Base-by-base conservation (phyloP, 2,113 vertebrate species). In the Ceyx cyanopectus region DNA sequence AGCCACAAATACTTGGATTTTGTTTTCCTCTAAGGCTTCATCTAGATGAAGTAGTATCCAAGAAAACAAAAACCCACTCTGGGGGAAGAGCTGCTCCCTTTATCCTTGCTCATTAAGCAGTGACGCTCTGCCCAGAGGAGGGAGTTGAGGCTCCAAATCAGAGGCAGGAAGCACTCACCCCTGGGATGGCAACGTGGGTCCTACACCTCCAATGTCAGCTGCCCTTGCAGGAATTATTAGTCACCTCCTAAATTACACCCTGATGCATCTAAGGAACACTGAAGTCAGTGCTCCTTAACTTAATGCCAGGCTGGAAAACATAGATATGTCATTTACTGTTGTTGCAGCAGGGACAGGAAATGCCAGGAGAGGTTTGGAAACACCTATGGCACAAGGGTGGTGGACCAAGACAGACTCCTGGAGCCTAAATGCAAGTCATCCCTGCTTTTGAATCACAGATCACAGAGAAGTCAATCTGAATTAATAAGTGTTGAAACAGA, bases 281-380 rank as follows among this genome's bases (percentile, higher is more conserved):
- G 1, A 58, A 92, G 70, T 50, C 62, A 43, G n/a, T 54, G 75
- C 41, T 58, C 50, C 67, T 68, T 89, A 85, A 53, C 30, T 82
- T 95, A 92, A 82, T 73, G 63, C 27, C 40, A 84, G 93, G 87
- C 45, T 95, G 74, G 62, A 60, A 50, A 66, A 2, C 4, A 16
- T 0, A 75, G 34, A 81, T 37, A 10, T 57, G 58, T 43, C 92
- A 37, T 41, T 67, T 45, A 32, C 26, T 75, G 48, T 12, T 84
- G 58, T 43, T 77, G 63, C 56, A 91, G 79, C 81, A 76, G 24
- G 37, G 56, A 94, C 94, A 94, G 94, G 94, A 96, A 96, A 95
- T 94, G 77, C 95, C 94, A 90, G 56, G 8, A 70, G 37, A 86
- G 77, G 81, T 91, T 69, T 73, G 60, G 69, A 58, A 92, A 74